These are phyloP conservation scores for Euplexia lucipara DNA, from an alignment of 2,888 invertebrate genomes.

Conservation along the genomic window DNA sequence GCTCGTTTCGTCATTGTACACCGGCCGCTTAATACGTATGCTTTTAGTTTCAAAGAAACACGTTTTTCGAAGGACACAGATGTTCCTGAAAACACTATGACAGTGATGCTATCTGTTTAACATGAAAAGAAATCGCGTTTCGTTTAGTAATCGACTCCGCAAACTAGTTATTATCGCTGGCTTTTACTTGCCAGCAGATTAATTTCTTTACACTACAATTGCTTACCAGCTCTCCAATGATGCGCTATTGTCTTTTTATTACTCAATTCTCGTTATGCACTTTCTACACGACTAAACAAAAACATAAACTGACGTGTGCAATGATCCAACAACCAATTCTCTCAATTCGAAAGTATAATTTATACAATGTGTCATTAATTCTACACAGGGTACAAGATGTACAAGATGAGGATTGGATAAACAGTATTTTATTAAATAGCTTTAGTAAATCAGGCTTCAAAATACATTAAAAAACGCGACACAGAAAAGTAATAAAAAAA, in stretches of 20 bases:
- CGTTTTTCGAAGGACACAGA: constrained; percentile 55
- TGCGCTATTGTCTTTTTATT: constrained; percentile 77
- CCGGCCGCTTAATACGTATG: constrained; percentile 42
- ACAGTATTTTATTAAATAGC: too few species aligned
- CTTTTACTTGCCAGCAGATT: constrained; percentile 75
- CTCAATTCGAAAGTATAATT: constrained; percentile 61
- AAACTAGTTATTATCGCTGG: constrained; percentile 66
- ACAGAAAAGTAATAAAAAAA: too few species aligned
- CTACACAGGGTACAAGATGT: not conserved
- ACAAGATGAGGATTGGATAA: too few species aligned
- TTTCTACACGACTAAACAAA: constrained; percentile 72
- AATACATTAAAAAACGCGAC: too few species aligned
- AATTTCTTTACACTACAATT: constrained; percentile 74
- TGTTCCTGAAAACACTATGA: constrained; percentile 63
- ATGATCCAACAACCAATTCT: constrained; percentile 57
- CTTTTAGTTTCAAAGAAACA: constrained; percentile 59
- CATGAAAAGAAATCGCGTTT: constrained; percentile 74
- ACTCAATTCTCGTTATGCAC: constrained; percentile 66
- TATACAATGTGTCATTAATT: constrained; percentile 47
- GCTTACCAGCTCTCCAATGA: constrained; percentile 67
- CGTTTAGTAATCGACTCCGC: constrained; percentile 68
- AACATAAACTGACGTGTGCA: constrained; percentile 46
- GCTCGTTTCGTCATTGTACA: constrained; percentile 65
- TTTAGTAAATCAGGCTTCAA: too few species aligned
- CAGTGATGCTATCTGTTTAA: constrained; percentile 62